Conservation (phyloP, 2,888 invertebrate species). For the Blera fallax region DNA sequence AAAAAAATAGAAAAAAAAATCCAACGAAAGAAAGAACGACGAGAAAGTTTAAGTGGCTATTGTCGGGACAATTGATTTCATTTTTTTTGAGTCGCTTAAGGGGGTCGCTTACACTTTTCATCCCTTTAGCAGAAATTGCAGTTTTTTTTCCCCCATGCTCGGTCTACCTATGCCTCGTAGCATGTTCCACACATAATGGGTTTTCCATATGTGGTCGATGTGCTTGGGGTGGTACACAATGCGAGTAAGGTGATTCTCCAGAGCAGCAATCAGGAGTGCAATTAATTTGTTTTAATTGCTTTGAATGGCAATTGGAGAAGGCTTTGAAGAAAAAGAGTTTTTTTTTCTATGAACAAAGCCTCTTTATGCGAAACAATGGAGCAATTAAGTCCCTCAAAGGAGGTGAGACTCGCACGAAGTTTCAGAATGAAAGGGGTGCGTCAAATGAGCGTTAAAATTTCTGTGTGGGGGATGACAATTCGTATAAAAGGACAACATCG, state of each 20-base stretch:
- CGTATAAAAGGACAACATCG: not conserved
- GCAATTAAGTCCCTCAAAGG: not conserved
- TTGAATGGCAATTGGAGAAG: slow-evolving; percentile 1
- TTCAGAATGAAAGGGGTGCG: not conserved
- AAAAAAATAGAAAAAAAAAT: not conserved
- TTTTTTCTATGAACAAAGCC: not conserved
- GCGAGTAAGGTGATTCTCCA: not conserved
- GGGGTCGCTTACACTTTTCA: slow-evolving; percentile 37
- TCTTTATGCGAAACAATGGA: not conserved
- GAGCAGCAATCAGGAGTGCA: slow-evolving; percentile 47
- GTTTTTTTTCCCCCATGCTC: not conserved
- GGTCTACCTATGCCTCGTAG: not conserved
- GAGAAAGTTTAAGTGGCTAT: slow-evolving; percentile 25
- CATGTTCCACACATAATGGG: not conserved
- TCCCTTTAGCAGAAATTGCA: slow-evolving; percentile 29
- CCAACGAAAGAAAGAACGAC: slow-evolving; percentile 3
- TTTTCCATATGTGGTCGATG: slow-evolving; percentile 7
- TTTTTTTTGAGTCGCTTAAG: slow-evolving; percentile 3
- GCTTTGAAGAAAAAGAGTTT: not conserved
- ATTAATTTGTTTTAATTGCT: slow-evolving; percentile 65
- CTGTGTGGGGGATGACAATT: not conserved
- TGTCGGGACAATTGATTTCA: slow-evolving; percentile 52
- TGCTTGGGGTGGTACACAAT: not conserved
- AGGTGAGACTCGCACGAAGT: not conserved
- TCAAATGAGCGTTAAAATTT: not conserved